A percentile compares a stretch with the other conserved stretches of the same genome.
These are phyloP conservation scores for Sisyra nigra DNA, from an alignment of 2,888 invertebrate species.

Conservation along the genomic window DNA sequence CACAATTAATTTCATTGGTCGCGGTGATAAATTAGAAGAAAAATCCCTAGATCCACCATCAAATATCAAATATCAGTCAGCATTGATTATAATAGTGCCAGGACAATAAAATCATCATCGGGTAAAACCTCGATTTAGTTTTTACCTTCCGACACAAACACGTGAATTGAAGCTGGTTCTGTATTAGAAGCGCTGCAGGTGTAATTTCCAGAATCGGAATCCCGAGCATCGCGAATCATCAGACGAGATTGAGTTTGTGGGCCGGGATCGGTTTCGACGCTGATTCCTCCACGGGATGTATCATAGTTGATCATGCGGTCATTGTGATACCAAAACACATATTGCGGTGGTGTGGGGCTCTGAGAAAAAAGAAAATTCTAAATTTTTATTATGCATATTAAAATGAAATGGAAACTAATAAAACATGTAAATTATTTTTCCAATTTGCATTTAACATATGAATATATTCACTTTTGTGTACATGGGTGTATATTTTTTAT, in stretches of 20 bases:
- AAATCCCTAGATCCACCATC: background rate
- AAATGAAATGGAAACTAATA: too few species aligned
- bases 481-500: too few species aligned
- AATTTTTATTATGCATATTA: background rate
- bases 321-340: conserved; percentile 93
- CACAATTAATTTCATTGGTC: too few species aligned
- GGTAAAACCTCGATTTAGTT: too few species aligned
- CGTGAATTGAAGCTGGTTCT: conserved; percentile 75
- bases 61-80: too few species aligned
- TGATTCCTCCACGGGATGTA: conserved; percentile 62
- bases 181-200: conserved; percentile 82
- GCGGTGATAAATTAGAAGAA: background rate
- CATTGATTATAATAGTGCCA: too few species aligned
- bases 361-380: conserved; percentile 29
- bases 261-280: conserved; percentile 70
- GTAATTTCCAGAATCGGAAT: conserved; percentile 80
- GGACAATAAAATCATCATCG: too few species aligned
- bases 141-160: conserved; percentile 83
- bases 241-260: conserved; percentile 66
- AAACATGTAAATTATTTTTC: too few species aligned
- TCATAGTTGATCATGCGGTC: conserved; percentile 90
- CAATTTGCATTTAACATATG: too few species aligned
- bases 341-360: conserved; percentile 86
- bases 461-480: too few species aligned
- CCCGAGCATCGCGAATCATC: conserved; percentile 66